Base-by-base conservation (phyloP, 2,797 vertebrate genomes). In the Chelon auratus region DNA sequence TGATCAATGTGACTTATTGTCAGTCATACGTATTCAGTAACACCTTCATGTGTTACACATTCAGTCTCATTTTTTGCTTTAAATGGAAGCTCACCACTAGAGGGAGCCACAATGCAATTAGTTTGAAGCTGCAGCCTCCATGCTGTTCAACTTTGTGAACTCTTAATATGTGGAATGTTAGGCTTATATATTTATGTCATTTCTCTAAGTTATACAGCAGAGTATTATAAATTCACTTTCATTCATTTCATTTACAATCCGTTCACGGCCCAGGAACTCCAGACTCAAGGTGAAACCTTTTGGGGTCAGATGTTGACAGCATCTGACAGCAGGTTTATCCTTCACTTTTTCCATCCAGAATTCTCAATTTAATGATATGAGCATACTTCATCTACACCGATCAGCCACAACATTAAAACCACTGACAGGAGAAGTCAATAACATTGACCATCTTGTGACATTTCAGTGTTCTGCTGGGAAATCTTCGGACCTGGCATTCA, bases 81-180 rank as follows among this genome's bases (percentile, higher is more conserved):
- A 1, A 50, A 65, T 48, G 8, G 3, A 45, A 33, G 39, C 2
- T 0, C 2, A 62, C 75, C 91, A 89, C 3, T 53, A 92, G 90
- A 82, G 74, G 86, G 90, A 39, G 84, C 66, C 61, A 81, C 36
- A 52, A 24, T 18, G 53, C 62, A 62, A 62, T 9, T 55, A 13
- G 62, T 66, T 17, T 40, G 2, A 52, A 39, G 52, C 43, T 36
- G 1, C 12, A 51, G 51, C 1, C 2, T 3, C 1, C 0, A 1
- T 0, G 0, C 14, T 3, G 1, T 2, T 10, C 0, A 0, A 0
- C 33, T 18, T 2, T 4, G 3, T 43, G 6, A 17, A 3, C 20
- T 33, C 6, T 17, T 7, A 3, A 26, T 39, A 40, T 36, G 8
- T 13, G 20, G 10, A 51, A 1, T 14, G 14, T 54, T 36, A 13